Evolutionary conservation across 2,113 vertebrate species (phyloP).

Genomic region (Pluvialis apricaria): DNA sequence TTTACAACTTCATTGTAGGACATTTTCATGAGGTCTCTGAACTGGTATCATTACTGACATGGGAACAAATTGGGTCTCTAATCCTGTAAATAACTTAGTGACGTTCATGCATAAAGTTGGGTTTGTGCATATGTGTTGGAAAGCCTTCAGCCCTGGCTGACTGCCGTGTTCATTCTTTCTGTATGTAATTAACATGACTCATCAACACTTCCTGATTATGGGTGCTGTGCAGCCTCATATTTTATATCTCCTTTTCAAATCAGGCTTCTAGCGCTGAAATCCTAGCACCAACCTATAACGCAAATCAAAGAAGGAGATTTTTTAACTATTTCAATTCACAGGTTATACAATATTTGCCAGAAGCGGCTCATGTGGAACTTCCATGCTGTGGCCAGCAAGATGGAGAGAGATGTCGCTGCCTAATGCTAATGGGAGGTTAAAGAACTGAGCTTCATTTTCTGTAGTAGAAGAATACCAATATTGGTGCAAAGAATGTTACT

Average conservation of each 20-base stretch:
- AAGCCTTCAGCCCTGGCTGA: not conserved
- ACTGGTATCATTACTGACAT: not conserved
- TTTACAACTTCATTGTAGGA: not conserved
- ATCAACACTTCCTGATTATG: not conserved
- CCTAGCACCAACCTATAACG: not conserved
- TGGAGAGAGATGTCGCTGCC: not conserved
- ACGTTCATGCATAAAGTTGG: not conserved
- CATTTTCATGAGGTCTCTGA: not conserved
- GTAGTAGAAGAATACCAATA: not conserved
- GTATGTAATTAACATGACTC: not conserved
- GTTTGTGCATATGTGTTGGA: not conserved
- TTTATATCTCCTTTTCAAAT: not conserved
- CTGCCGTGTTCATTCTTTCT: not conserved
- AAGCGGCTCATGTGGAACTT: not conserved
- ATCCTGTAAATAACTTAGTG: not conserved
- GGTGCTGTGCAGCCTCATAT: not conserved
- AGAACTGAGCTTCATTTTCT: not conserved
- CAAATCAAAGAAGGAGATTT: not conserved
- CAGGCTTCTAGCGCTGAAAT: not conserved
- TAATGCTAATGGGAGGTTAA: not conserved
- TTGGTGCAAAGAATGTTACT: not conserved
- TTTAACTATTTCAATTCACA: not conserved
- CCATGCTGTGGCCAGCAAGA: not conserved
- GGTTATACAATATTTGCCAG: fast-evolving
- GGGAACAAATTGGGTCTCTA: not conserved